Base-by-base conservation (phyloP, 2,797 vertebrate genomes). In the Sitta carolinensis region DNA sequence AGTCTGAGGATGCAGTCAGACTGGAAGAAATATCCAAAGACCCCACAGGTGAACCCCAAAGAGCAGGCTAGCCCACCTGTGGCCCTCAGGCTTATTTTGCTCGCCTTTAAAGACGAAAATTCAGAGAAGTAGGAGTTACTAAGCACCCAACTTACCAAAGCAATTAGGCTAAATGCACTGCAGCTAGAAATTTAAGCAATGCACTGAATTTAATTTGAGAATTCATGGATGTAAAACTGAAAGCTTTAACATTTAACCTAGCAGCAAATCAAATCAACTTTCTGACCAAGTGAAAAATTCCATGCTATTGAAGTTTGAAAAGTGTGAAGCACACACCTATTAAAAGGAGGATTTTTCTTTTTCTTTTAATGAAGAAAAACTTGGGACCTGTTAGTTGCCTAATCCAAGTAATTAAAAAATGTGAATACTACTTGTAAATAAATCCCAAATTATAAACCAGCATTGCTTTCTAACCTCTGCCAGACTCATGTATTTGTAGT, bases 51-150 rank as follows among this genome's bases (percentile, higher is more conserved):
- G 86, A 97, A 93, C 79, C 74, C 68, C 84, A 73, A 87, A 90
- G 90, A 96, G 93, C 95, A 94, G 84, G 54, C 81, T 58, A 90
- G 87, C 92, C 93, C 97, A 97, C 94, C 91, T 97, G 93, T 93
- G 83, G 68, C 96, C 96, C 96, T 97, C 90, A 96, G 97, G 95
- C 95, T 97, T 87, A 75, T 84, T 96, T 82, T 52, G 90, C 89
- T 82, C 0, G 10, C 68, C 81, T 97, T 96, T 90, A 97, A 92
- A 96, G 95, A 85, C 0, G 27, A 97, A 94, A 97, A 97, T 96
- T 95, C 92, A 91, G 76, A 93, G 97, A 54, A 91, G 85, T 64
- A 75, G 95, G 90, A 91, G 96, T 93, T 96, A 94, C 40, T 76
- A 64, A 97, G 80, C 77, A 93, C 45, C 85, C 84, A 89, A 87